Base-by-base conservation (phyloP, 2,888 invertebrate species). In the Lomographa bimaculata region DNA sequence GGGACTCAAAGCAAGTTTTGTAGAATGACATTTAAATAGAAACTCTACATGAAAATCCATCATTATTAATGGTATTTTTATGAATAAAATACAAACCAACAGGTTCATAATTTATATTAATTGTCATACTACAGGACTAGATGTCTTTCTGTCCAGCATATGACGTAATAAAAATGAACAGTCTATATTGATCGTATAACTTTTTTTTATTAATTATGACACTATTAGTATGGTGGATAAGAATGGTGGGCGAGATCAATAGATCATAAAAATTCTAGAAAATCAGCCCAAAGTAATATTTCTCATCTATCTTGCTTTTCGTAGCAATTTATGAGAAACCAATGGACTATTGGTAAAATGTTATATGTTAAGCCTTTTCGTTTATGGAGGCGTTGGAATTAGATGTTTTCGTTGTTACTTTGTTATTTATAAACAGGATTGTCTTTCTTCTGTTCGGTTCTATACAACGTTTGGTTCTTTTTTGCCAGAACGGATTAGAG, bases 401-500 rank as follows among this genome's bases (percentile, higher is more conserved):
- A 51, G 68, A 62, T 53, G 76, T 64, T 63, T 68, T 76, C 11
- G 75, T 74, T 33, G 78, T 78, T 54, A 80, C 68, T 75, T 84
- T 86, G 64, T 90, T 90, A 67, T 89, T 89, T 46, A 90, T 89
- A 50, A 87, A 85, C 21, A 90, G 59, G 48, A 90, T 90, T 35
- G 89, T 90, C 71, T 89, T 86, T 50, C 90, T 71, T 59, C 90
- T 79, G 58, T 86, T 87, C 19, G 89, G 86, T 49, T 89, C 87
- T 59, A 84, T 60, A 44, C 59, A 69, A 64, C 83, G 78, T 54
- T 80, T 84, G 38, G 72, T 79, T 55, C 85, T 64, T 57, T 79
- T 86, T 60, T 85, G 77, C 87, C 87, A 87, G 59, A 87, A 89
- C 8, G 89, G 89, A 59, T 87, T 89, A 57, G 70, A 72, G 43